phyloP scores from a whole-genome alignment of 1,140 invertebrate genomes.

The Ceratosolen solmsi region DNA sequence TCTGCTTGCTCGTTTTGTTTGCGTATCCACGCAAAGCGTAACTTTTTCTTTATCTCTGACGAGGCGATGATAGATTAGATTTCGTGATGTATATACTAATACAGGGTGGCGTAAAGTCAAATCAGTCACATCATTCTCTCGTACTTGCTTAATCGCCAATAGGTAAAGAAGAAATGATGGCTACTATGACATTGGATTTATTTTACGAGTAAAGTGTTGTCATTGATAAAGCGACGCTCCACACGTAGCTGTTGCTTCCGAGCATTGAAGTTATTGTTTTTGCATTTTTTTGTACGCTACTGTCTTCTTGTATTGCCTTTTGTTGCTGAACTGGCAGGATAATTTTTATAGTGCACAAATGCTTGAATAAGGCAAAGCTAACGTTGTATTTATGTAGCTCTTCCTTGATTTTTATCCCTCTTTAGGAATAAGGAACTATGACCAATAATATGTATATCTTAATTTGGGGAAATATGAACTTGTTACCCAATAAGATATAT shows the following conservation, averaged over 20 bases:
- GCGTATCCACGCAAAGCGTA: not conserved
- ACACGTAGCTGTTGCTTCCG: not conserved
- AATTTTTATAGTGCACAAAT: slow-evolving; percentile 21
- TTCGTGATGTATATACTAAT: not conserved
- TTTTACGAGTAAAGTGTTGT: slow-evolving; percentile 23
- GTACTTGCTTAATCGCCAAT: not conserved
- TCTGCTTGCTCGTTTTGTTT: not conserved
- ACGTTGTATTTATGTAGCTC: not conserved
- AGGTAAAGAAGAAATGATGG: not conserved
- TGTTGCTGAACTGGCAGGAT: slow-evolving; percentile 6
- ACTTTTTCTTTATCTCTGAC: not conserved
- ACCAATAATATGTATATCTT: too few relatives aligned
- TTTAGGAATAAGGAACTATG: too few relatives aligned
- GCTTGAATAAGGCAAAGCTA: not conserved
- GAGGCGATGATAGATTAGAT: not conserved
- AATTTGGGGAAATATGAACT: too few relatives aligned
- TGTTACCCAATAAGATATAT: too few relatives aligned
- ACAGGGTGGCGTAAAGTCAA: not conserved
- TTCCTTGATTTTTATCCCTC: too few relatives aligned
- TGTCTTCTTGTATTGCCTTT: slow-evolving; percentile 17
- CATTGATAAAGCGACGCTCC: slow-evolving; percentile 39
- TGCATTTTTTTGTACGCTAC: slow-evolving; percentile 24
- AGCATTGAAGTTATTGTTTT: slow-evolving; percentile 36
- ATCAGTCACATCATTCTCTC: not conserved
- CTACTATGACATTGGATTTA: slow-evolving; percentile 31